These are phyloP conservation scores for Athripsodes cinereus DNA, from an alignment of 2,888 invertebrate genomes.

Conservation along the genomic window DNA sequence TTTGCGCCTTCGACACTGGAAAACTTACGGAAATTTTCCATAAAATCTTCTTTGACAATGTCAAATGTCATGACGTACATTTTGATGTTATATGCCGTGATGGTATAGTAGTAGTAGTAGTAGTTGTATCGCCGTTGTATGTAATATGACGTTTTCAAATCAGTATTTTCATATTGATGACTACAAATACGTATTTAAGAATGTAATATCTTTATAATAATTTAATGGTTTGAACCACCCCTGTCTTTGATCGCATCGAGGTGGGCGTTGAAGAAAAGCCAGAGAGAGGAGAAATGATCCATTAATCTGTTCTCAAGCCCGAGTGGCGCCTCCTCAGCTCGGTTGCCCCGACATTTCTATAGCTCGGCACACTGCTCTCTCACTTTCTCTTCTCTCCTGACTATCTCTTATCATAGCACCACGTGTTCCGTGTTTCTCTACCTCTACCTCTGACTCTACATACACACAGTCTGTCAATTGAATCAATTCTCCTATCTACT, in stretches of 20 bases:
- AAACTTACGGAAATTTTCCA: too few species aligned
- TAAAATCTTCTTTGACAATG: too few species aligned
- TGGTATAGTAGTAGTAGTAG: too few species aligned
- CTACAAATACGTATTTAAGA: too few species aligned
- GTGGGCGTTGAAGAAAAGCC: slow-evolving; percentile 30
- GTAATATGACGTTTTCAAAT: too few species aligned
- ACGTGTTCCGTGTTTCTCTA: slow-evolving; percentile 18
- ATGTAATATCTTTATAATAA: too few species aligned
- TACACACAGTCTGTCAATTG: neutral
- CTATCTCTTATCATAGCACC: neutral
- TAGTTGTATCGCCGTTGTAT: too few species aligned
- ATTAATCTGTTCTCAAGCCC: slow-evolving; percentile 76
- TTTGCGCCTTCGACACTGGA: too few species aligned
- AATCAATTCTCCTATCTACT: neutral
- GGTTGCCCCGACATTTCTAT: neutral
- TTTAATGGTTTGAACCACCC: neutral
- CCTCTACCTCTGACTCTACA: neutral
- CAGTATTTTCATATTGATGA: too few species aligned
- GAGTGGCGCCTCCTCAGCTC: slow-evolving; percentile 58
- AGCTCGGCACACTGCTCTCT: neutral
- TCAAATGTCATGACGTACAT: too few species aligned
- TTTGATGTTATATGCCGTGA: too few species aligned
- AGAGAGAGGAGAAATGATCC: slow-evolving; percentile 69
- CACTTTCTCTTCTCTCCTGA: neutral
- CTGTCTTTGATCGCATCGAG: slow-evolving; percentile 12